A percentile compares a stretch with the other conserved stretches of the same genome.
These are phyloP conservation scores for Microtus montanus DNA, from an alignment of 2,113 vertebrate genomes.

Conservation along the genomic window DNA sequence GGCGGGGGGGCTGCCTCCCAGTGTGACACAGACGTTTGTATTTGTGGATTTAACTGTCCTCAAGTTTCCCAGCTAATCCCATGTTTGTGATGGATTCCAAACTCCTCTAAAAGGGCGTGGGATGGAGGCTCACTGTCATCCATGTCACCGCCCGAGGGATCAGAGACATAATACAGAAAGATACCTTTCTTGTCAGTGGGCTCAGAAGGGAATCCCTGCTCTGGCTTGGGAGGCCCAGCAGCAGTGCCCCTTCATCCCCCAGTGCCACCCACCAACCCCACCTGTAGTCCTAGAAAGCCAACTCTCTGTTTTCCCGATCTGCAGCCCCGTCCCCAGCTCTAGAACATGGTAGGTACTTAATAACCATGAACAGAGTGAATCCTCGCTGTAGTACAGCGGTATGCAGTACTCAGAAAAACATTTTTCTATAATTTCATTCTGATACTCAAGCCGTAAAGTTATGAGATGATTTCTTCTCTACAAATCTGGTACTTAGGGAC, in stretches of 20 bases:
- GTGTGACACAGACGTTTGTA: neutral
- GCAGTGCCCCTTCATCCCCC: neutral
- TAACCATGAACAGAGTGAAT: neutral
- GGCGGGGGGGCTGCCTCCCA: neutral
- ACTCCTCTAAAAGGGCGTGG: neutral
- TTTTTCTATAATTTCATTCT: neutral
- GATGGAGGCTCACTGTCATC: neutral
- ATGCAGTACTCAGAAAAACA: neutral
- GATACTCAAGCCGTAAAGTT: neutral
- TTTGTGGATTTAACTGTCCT: neutral
- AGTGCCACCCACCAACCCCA: neutral
- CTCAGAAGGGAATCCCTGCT: neutral
- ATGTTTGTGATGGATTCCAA: conserved; percentile 30
- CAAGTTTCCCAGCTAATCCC: neutral
- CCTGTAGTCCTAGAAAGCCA: neutral
- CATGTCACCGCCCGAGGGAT: neutral
- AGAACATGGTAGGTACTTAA: neutral
- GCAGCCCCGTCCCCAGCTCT: neutral
- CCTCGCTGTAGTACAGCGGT: neutral
- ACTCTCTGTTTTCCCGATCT: neutral
- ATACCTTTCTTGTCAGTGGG: neutral
- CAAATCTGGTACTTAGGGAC: neutral
- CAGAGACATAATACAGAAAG: neutral
- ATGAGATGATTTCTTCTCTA: neutral
- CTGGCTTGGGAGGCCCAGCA: neutral